Percentiles rank a stretch among this genome's conserved stretches.
Conservation (phyloP, 2,888 invertebrate species). For the Bembecia ichneumoniformis region DNA sequence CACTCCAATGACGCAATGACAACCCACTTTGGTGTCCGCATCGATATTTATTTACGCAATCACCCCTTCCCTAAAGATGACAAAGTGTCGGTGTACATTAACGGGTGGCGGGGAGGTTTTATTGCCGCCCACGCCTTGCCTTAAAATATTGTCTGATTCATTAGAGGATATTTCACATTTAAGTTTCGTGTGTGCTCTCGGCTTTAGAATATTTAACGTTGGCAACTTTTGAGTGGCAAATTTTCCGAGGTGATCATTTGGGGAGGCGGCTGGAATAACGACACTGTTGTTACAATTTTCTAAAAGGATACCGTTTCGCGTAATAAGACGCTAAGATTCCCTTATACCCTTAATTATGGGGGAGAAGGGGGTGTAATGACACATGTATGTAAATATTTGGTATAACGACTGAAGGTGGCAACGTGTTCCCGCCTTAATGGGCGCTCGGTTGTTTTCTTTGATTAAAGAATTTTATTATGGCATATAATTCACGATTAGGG, state of each 20-base stretch:
- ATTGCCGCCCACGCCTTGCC: slow-evolving; percentile 67
- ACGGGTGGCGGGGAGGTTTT: slow-evolving; percentile 59
- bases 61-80: slow-evolving; percentile 58
- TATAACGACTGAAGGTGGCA: slow-evolving; percentile 66
- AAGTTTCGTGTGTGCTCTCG: slow-evolving; percentile 62
- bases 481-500: slow-evolving; percentile 71
- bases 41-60: slow-evolving; percentile 62
- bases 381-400: slow-evolving; percentile 71
- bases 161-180: slow-evolving; percentile 71
- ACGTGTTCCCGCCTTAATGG: slow-evolving; percentile 66
- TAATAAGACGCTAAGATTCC: slow-evolving; percentile 73
- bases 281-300: slow-evolving; percentile 67
- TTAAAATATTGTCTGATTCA: slow-evolving; percentile 74
- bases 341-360: slow-evolving; percentile 71
- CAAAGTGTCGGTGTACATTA: slow-evolving; percentile 68
- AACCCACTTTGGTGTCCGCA: slow-evolving; percentile 24
- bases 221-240: slow-evolving; percentile 45
- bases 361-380: slow-evolving; percentile 57
- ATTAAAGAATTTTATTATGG: slow-evolving; percentile 73
- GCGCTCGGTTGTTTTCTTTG: slow-evolving; percentile 69
- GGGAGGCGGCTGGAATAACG: slow-evolving; percentile 36
- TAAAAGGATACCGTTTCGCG: slow-evolving; percentile 70
- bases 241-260: slow-evolving; percentile 56
- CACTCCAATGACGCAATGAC: no score
- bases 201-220: slow-evolving; percentile 39